Base-by-base conservation (phyloP, 2,113 vertebrate genomes). In the Pitta sordida region DNA sequence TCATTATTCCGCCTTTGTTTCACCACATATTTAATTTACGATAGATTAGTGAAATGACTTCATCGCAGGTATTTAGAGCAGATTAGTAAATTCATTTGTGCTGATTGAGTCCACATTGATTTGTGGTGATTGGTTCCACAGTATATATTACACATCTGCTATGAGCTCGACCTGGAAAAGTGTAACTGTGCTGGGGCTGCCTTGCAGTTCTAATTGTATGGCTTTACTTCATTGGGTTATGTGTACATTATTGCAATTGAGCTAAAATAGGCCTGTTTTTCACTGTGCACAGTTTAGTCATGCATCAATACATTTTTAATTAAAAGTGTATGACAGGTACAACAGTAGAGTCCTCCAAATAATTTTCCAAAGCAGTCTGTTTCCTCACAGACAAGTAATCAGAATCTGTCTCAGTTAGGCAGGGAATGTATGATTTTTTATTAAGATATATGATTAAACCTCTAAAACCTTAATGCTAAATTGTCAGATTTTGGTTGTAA, bases 291-390 rank as follows among this genome's bases (percentile, higher is more conserved):
- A 95, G 30, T 94, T 98, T 97, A 96, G 97, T 96, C 96, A 97
- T 94, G 96, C 98, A 96, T 97, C 96, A 96, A 97, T 97, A 97
- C 92, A 48, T 96, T 98, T 98, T 97, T 98, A 98, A 98, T 98
- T 98, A 97, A 98, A 97, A 98, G 82, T 88, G 49, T 96, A 24
- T 98, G 97, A 97, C 97, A 97, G 96, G 97, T 96, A 98, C 96
- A 97, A 96, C 93, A 86, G 97, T 88, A 77, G 83, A 97, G 83
- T 32, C 80, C 68, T 94, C 90, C 93, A 96, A 96, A 97, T 96
- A 95, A 97, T 97, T 97, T 97, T 94, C 95, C 78, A 73, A 95
- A 96, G 95, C 94, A 94, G 96, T 83, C 90, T 1, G 3, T 96
- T 97, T 92, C 75, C 74, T 96, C 90, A 59, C 80, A 95, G 95